Conservation (phyloP, 1,140 invertebrate species). For the Tenebrio molitor region DNA sequence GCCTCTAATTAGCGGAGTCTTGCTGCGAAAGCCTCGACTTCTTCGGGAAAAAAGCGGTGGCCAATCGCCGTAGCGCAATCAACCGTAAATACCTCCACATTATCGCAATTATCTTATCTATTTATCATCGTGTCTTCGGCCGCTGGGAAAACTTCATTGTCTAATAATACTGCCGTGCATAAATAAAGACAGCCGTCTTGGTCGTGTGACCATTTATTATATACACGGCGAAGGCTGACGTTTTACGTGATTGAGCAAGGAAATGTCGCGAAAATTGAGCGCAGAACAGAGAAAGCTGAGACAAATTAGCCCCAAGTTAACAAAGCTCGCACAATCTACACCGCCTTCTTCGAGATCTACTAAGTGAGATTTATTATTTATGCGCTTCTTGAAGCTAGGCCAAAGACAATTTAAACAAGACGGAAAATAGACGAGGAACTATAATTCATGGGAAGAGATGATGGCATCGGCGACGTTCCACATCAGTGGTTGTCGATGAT, state of each 20-base stretch:
- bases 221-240: constrained; percentile 8
- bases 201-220: constrained; percentile 30
- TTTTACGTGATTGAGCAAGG: constrained; percentile 21
- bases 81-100: constrained; percentile 5
- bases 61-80: constrained; percentile 12
- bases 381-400: too few species aligned
- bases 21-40: constrained; percentile 8
- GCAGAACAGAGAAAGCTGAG: background rate
- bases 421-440: too few species aligned
- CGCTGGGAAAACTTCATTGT: constrained; percentile 34
- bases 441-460: too few species aligned
- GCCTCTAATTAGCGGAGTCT: background rate
- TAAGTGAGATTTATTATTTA: too few species aligned
- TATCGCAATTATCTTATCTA: constrained; percentile 38
- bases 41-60: constrained; percentile 12
- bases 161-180: constrained; percentile 21
- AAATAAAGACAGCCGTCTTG: constrained; percentile 14
- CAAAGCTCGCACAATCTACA: background rate
- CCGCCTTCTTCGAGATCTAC: too few species aligned
- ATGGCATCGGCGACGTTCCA: too few species aligned
- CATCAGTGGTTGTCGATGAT: too few species aligned
- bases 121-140: constrained; percentile 24
- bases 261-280: constrained; percentile 16
- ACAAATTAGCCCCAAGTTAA: background rate
- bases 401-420: too few species aligned